Percentiles rank a stretch among this genome's conserved stretches.
These are phyloP conservation scores for Cheilosia variabilis DNA, from an alignment of 2,888 invertebrate species.

Conservation along the genomic window DNA sequence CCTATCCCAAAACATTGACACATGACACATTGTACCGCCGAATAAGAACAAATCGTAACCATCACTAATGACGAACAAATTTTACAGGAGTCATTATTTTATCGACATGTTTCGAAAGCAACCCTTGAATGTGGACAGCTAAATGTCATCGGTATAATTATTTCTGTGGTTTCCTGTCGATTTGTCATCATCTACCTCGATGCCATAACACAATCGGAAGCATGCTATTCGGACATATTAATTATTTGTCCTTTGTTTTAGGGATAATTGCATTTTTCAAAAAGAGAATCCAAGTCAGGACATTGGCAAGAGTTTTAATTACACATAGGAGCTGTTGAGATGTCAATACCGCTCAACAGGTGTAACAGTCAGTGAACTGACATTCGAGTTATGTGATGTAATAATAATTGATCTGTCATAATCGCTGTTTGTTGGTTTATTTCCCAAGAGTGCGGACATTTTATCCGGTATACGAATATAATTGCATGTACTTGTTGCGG, in stretches of 20 bases:
- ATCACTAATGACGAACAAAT: background rate
- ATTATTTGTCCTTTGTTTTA: conserved; percentile 36
- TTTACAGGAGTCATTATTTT: background rate
- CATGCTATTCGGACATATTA: conserved; percentile 13
- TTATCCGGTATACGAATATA: background rate
- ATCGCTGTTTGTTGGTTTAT: background rate
- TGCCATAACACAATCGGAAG: background rate
- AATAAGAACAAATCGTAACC: no score
- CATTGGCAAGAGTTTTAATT: conserved; percentile 30
- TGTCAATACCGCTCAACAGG: conserved; percentile 24
- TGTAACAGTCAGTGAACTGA: conserved; percentile 15
- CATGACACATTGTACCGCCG: no score
- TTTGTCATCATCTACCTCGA: conserved; percentile 16
- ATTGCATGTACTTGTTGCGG: conserved; percentile 6
- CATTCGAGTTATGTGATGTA: background rate
- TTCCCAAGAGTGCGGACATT: background rate
- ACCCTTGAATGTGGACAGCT: conserved; percentile 9
- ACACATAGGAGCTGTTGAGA: conserved; percentile 1
- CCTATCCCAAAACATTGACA: no score
- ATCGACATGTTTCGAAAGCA: background rate
- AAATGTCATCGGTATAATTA: conserved; percentile 26
- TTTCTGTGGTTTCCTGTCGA: conserved; percentile 31
- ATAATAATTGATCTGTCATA: background rate
- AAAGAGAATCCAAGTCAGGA: background rate
- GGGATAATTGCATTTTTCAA: conserved; percentile 5